Evolutionary conservation across 2,888 invertebrate species (phyloP), one percentile per base, ranked within the genome.

Genomic region (Blastobasis adustella): DNA sequence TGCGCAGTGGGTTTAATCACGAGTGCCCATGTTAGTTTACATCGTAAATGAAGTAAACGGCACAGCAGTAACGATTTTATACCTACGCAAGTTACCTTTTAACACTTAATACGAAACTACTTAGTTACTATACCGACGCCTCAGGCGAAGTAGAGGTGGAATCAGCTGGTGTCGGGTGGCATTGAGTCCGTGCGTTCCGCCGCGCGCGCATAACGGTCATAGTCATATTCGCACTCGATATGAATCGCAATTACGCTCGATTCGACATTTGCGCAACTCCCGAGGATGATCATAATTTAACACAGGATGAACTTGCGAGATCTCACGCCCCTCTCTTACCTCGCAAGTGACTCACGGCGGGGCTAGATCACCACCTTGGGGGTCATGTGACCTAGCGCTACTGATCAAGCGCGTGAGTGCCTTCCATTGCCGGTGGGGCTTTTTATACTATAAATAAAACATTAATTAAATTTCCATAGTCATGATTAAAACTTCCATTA

Each of bases 131-230:
- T 23, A 23, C 23, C 23, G 23, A 23, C 23, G 23, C 23, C 23
- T 23, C 23, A 23, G 23, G 23, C 23, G 3, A 23, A 23, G 23
- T 23, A 23, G 3, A 23, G 23, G 23, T 23, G 23, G 23, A 23
- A 23, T 23, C 23, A 23, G 23, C 23, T 23, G 23, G 23, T 23
- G 23, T 23, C 23, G 23, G 23, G 23, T 68, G 72, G 64, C 75
- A 75, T 74, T 76, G 74, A 62, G 50, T 55, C 59, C 59, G 23
- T 62, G 62, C 67, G 75, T 76, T 76, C 73, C 73, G 67, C 57
- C 62, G 61, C 60, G 58, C 66, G 71, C 61, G 61, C 65, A 76
- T 70, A 69, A 66, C 70, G 73, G 76, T 73, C 76, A 74, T 67
- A 47, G 47, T 36, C 47, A 41, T 36, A 23, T 23, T 23, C 23